Conservation (phyloP, 2,888 invertebrate genomes). For the Merodon equestris region DNA sequence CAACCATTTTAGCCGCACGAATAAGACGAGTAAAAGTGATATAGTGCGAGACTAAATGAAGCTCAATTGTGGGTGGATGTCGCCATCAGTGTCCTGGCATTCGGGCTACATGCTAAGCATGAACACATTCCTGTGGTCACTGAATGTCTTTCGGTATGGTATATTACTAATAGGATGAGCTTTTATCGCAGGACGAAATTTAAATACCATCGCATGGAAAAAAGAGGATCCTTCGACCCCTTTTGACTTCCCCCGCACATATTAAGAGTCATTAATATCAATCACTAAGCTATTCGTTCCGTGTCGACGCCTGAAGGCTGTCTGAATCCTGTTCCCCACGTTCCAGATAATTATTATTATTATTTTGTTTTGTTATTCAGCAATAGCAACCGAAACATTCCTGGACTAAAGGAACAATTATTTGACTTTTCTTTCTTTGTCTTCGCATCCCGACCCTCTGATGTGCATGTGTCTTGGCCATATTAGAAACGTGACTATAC, state of each 20-base stretch:
- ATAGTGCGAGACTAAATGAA: conserved; percentile 2
- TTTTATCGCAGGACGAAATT: no score
- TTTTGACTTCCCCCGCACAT: neutral
- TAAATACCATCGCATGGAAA: no score
- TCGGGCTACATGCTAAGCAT: neutral
- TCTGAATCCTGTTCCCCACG: neutral
- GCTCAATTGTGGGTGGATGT: no score
- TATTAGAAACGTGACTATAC: conserved; percentile 62
- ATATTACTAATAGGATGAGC: no score
- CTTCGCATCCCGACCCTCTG: neutral
- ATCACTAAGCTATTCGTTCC: conserved; percentile 7
- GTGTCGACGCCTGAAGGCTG: conserved; percentile 26
- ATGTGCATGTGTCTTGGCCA: conserved; percentile 25
- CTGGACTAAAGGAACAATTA: conserved; percentile 37
- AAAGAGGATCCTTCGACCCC: neutral
- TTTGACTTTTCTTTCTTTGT: conserved; percentile 16
- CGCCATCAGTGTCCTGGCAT: no score
- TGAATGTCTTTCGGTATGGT: neutral
- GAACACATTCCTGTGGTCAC: conserved; percentile 10
- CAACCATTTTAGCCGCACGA: neutral
- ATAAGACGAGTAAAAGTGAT: conserved; percentile 12
- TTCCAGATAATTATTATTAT: conserved; percentile 20
- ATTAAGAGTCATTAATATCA: conserved; percentile 43
- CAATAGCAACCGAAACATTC: conserved; percentile 19
- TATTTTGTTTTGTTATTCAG: conserved; percentile 25